Percentiles rank a stretch among this genome's conserved stretches.
Evolutionary conservation across 2,888 invertebrate genomes (phyloP).

Genomic region (Crioceris asparagi): DNA sequence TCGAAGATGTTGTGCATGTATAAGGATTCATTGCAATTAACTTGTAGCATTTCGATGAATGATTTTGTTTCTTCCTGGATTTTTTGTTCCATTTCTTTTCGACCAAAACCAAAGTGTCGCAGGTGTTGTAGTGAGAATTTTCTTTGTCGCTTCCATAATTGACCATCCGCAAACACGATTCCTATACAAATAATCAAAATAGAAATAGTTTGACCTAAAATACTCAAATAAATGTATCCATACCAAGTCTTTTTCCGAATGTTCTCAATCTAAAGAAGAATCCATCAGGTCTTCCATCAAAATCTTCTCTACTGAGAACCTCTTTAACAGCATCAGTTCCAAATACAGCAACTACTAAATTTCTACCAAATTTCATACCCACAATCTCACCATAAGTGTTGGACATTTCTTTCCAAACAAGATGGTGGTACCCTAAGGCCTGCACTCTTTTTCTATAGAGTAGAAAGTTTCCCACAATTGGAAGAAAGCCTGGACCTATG

Average conservation of each 20-base stretch:
- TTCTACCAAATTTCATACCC: conserved; percentile 54
- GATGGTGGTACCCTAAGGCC: conserved; percentile 43
- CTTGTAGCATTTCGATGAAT: conserved; percentile 40
- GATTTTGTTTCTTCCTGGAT: conserved; percentile 46
- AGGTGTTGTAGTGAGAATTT: conserved; percentile 56
- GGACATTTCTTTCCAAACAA: conserved; percentile 49
- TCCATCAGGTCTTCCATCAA: conserved; percentile 60
- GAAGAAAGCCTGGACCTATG: conserved; percentile 48
- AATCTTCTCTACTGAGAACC: conserved; percentile 50
- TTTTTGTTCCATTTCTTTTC: conserved; percentile 48
- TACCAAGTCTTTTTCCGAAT: conserved; percentile 56
- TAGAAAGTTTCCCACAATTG: conserved; percentile 43
- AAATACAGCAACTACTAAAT: conserved; percentile 50
- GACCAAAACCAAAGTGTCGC: conserved; percentile 52
- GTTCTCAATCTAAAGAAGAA: conserved; percentile 58
- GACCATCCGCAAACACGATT: conserved; percentile 58
- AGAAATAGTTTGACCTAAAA: not conserved
- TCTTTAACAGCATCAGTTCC: conserved; percentile 51
- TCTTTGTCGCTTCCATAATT: conserved; percentile 53
- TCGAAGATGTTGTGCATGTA: conserved; percentile 40
- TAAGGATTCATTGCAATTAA: conserved; percentile 34
- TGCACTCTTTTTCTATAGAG: conserved; percentile 32
- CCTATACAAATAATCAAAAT: conserved; percentile 36
- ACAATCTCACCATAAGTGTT: conserved; percentile 52
- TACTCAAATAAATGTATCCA: conserved; percentile 12